These are phyloP conservation scores for Trichonephila inaurata DNA, from an alignment of 1,140 invertebrate genomes.

Conservation along the genomic window DNA sequence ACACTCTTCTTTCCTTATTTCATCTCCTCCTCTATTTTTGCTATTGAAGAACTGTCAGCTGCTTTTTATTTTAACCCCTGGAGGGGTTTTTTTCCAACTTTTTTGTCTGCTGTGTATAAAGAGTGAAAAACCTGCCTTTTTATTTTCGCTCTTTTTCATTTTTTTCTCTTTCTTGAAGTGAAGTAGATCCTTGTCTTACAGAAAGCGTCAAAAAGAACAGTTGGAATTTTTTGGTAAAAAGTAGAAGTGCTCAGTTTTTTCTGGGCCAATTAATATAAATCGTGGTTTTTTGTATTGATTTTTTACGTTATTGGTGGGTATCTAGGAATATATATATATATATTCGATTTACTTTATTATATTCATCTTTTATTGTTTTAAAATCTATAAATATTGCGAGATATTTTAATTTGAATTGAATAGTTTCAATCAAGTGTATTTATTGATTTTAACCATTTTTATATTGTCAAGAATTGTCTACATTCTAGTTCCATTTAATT, in stretches of 20 bases:
- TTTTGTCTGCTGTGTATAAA: not conserved
- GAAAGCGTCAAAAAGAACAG: not conserved
- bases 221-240: not conserved
- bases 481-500: too few relatives aligned
- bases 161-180: not conserved
- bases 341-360: too few relatives aligned
- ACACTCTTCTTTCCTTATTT: not conserved
- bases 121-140: not conserved
- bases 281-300: too few relatives aligned
- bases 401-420: too few relatives aligned
- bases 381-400: too few relatives aligned
- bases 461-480: too few relatives aligned
- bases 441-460: too few relatives aligned
- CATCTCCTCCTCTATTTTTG: not conserved
- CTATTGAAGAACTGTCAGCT: conserved; percentile 55
- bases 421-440: too few relatives aligned
- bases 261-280: too few relatives aligned
- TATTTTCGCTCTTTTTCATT: not conserved
- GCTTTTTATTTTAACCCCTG: conserved; percentile 4
- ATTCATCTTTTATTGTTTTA: too few relatives aligned
- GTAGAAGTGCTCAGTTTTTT: not conserved
- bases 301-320: too few relatives aligned
- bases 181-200: not conserved
- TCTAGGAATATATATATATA: too few relatives aligned
- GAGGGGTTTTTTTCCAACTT: not conserved